Percentiles rank a stretch among this genome's conserved stretches.
Conservation (phyloP, 1,140 invertebrate species). For the Magallana angulata region DNA sequence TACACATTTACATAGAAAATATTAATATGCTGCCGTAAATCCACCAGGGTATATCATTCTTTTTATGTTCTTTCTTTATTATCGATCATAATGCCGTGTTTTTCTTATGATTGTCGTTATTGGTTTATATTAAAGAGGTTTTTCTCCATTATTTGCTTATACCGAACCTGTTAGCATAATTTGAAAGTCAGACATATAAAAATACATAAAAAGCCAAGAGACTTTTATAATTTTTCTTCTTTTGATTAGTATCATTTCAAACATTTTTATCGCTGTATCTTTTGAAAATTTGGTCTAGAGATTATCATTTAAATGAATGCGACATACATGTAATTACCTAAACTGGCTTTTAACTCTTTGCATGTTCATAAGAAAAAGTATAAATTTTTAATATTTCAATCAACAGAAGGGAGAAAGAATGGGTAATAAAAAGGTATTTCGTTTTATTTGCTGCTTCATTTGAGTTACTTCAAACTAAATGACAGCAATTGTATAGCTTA, state of each 20-base stretch:
- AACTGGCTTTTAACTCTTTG: neutral
- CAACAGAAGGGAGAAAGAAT: neutral
- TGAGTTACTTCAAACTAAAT: neutral
- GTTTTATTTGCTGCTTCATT: neutral
- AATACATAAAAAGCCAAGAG: no score
- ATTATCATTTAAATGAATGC: no score
- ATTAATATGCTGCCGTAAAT: neutral
- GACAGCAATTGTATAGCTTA: neutral
- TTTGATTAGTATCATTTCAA: no score
- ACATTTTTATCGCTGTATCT: no score
- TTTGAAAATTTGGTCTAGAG: no score
- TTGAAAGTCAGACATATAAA: no score
- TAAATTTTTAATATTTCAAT: conserved; percentile 9
- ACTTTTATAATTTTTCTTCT: no score
- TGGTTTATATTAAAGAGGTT: neutral
- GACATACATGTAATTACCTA: no score
- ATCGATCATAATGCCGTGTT: neutral
- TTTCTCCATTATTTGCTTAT: neutral
- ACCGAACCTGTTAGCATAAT: neutral
- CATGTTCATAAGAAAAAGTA: neutral
- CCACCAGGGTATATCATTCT: neutral
- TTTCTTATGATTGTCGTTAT: neutral
- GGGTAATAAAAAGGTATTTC: no score
- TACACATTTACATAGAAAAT: conserved; percentile 26
- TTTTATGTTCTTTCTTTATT: neutral